Base-by-base conservation (phyloP, 2,888 invertebrate genomes). In the Eupeodes latifasciatus region DNA sequence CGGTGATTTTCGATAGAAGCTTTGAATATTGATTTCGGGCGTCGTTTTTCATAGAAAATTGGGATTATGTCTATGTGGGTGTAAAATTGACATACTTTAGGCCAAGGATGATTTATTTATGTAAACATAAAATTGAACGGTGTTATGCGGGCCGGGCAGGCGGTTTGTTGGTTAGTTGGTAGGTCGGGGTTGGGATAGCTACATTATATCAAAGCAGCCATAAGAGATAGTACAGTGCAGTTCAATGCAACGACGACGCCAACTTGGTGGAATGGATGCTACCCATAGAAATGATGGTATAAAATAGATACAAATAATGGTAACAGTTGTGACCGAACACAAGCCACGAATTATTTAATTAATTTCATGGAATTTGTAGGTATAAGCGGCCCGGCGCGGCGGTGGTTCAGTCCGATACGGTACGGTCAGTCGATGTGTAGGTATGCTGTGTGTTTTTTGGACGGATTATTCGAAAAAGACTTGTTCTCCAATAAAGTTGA, bases 341-440 rank as follows among this genome's bases (percentile, higher is more conserved):
- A 71, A 82, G 57, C 83, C 83, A 53, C 86, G 79, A 87, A 83
- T 87, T 87, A 87, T 83, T 83, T 86, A 86, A 86, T 81, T 51
- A 78, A 78, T 81, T 85, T 74, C 47, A 40, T 57, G 78, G 71
- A 81, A 78, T 82, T 82, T 66, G 78, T 49, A 57, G 49, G 49
- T 66, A 66, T 47, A 66, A 47, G 51, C 40, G 19, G 19, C 19
- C 19, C 1, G 19, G 1, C 1, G 19, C 19, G 72, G 66, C 67
- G 27, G 27, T 27, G 27, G 27, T 27, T 2, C 27, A 2, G 2
- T 27, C 1, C 27, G 27, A 2, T 64, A 19, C 19, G 19, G 19
- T 19, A 19, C 19, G 34, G 61, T 79, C 53, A 49, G 27, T 44
- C 40, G 57, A 57, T 64, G 57, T 77, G 27, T 19, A 19, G 19